A percentile compares a stretch with the other conserved stretches of the same genome.
Evolutionary conservation across 2,888 invertebrate genomes (phyloP).

Genomic region (Phasia obesa): DNA sequence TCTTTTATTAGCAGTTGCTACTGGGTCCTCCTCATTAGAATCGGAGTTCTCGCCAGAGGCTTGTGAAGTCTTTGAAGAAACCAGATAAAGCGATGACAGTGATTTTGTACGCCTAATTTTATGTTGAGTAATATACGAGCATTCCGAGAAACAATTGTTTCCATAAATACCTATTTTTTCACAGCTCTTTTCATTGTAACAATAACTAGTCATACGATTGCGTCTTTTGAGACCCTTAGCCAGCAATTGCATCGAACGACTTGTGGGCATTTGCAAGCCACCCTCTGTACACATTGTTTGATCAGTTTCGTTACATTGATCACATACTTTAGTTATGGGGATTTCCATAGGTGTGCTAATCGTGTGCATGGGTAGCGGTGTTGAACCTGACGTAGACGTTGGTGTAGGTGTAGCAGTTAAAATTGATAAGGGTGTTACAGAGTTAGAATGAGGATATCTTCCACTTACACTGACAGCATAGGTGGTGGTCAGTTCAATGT

Average conservation of each 20-base stretch:
- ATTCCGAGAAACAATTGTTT: constrained; percentile 77
- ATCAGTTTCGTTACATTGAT: constrained; percentile 82
- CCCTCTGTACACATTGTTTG: constrained; percentile 84
- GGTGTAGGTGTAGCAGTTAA: constrained; percentile 61
- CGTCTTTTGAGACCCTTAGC: constrained; percentile 84
- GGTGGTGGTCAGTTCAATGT: constrained; percentile 46
- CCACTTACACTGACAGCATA: constrained; percentile 17
- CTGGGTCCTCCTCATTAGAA: constrained; percentile 61
- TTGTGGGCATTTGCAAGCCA: constrained; percentile 86
- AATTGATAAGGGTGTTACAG: constrained; percentile 50
- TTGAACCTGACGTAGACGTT: constrained; percentile 57
- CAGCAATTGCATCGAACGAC: constrained; percentile 84
- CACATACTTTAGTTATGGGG: constrained; percentile 75
- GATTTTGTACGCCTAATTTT: constrained; percentile 86
- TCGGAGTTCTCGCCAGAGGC: constrained; percentile 70
- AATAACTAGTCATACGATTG: constrained; percentile 86
- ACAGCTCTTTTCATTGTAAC: constrained; percentile 83
- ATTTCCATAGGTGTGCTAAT: constrained; percentile 62
- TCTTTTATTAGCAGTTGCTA: constrained; percentile 66
- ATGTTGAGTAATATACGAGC: constrained; percentile 71
- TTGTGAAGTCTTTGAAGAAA: constrained; percentile 77
- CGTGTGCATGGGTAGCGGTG: constrained; percentile 63
- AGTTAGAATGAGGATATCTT: constrained; percentile 61
- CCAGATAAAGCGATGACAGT: constrained; percentile 84
- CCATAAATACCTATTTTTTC: constrained; percentile 75